These are phyloP conservation scores for Jordanella pulchra DNA, from an alignment of 2,797 vertebrate genomes.

Conservation along the genomic window DNA sequence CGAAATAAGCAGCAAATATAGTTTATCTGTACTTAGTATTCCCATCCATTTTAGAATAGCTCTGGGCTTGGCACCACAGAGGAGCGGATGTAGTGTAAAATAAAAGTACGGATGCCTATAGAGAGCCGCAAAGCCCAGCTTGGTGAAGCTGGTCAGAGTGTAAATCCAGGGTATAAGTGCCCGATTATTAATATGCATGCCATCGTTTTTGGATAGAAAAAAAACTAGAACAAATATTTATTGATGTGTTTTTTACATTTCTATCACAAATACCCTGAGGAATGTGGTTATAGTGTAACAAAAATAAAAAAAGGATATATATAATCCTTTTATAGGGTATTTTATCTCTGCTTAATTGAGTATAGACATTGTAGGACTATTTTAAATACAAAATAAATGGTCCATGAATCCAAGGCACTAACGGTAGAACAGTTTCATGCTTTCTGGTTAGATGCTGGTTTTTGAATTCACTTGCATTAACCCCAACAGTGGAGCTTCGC, in stretches of 20 bases:
- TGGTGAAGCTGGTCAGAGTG: too few relatives aligned
- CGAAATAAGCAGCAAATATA: too few relatives aligned
- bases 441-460: constrained; percentile 59
- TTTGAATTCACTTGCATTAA: constrained; percentile 78
- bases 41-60: too few relatives aligned
- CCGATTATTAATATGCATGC: not conserved
- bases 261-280: not conserved
- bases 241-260: not conserved
- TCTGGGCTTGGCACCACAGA: too few relatives aligned
- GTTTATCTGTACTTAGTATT: too few relatives aligned
- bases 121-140: too few relatives aligned
- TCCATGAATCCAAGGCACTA: constrained; percentile 22
- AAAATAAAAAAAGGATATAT: not conserved
- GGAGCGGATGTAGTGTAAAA: too few relatives aligned
- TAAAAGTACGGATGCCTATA: too few relatives aligned
- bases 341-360: not conserved
- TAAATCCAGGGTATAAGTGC: not conserved
- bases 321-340: not conserved
- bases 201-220: not conserved
- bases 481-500: constrained; percentile 87
- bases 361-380: not conserved
- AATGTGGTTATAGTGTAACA: not conserved
- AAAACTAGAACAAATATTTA: not conserved
- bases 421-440: constrained; percentile 41
- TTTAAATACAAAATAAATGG: constrained; percentile 26